Conservation (phyloP, 1,140 invertebrate species). For the Zaprionus ornatus region DNA sequence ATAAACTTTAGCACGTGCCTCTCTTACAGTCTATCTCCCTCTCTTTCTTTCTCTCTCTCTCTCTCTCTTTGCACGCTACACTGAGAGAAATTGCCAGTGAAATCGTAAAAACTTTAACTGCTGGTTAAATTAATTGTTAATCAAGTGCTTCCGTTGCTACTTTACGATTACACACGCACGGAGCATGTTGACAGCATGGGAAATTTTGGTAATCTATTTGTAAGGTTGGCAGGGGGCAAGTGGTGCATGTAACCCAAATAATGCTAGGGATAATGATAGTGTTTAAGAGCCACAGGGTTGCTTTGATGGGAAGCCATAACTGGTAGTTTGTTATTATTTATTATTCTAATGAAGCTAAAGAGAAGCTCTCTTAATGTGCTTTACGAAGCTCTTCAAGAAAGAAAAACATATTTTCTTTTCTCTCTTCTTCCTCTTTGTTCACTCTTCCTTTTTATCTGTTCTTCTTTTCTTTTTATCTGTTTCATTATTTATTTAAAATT, state of each 20-base stretch:
- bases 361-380: too few relatives aligned
- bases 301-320: background rate
- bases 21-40: background rate
- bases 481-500: too few relatives aligned
- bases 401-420: too few relatives aligned
- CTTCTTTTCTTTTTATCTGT: too few relatives aligned
- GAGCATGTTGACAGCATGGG: background rate
- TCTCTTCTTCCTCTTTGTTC: too few relatives aligned
- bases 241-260: background rate
- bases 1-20: constrained; percentile 72
- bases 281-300: background rate
- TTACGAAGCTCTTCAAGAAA: too few relatives aligned
- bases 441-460: too few relatives aligned
- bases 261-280: background rate
- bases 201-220: constrained; percentile 8
- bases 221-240: background rate
- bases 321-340: too few relatives aligned
- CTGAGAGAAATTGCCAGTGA: constrained; percentile 9
- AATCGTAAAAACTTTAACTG: constrained; percentile 16
- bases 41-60: background rate
- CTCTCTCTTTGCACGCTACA: background rate
- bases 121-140: constrained; percentile 27
- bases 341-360: too few relatives aligned
- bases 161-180: constrained; percentile 5
- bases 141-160: constrained; percentile 14